A percentile compares a stretch with the other conserved stretches of the same genome.
These are phyloP conservation scores for Sericinus montela DNA, from an alignment of 2,888 invertebrate species.

Conservation along the genomic window DNA sequence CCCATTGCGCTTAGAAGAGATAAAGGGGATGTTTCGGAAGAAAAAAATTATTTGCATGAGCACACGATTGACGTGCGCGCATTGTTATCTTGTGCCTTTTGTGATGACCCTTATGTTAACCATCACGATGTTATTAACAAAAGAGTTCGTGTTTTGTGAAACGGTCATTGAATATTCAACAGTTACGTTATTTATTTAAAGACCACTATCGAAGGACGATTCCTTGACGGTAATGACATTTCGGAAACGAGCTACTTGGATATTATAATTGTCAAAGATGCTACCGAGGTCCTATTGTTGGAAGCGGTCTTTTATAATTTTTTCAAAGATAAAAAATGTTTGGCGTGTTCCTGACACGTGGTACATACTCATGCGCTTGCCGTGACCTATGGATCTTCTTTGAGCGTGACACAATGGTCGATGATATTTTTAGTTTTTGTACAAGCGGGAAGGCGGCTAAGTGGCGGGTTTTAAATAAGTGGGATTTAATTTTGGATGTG, in stretches of 20 bases:
- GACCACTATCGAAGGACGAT: slow-evolving; percentile 41
- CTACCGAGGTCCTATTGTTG: slow-evolving; percentile 75
- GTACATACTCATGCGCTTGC: slow-evolving; percentile 62
- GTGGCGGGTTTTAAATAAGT: slow-evolving; percentile 76
- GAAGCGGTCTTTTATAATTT: slow-evolving; percentile 72
- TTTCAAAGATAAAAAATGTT: slow-evolving; percentile 77
- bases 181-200: slow-evolving; percentile 41
- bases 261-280: slow-evolving; percentile 80
- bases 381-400: slow-evolving; percentile 78
- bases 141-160: slow-evolving; percentile 39
- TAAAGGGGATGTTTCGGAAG: slow-evolving; percentile 73
- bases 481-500: slow-evolving; percentile 76
- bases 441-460: slow-evolving; percentile 73
- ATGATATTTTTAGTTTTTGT: slow-evolving; percentile 77
- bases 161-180: slow-evolving; percentile 42
- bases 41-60: slow-evolving; percentile 78
- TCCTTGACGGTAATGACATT: slow-evolving; percentile 45
- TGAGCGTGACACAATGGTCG: slow-evolving; percentile 72
- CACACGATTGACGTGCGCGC: slow-evolving; percentile 76
- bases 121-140: slow-evolving; percentile 40
- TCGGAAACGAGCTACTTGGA: slow-evolving; percentile 40
- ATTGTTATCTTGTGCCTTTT: slow-evolving; percentile 77
- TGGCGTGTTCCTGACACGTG: slow-evolving; percentile 78
- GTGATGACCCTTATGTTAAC: slow-evolving; percentile 78
- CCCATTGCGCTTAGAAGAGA: slow-evolving; percentile 68